phyloP scores from a whole-genome alignment of 2,113 vertebrate genomes.

The Gopherus evgoodei region DNA sequence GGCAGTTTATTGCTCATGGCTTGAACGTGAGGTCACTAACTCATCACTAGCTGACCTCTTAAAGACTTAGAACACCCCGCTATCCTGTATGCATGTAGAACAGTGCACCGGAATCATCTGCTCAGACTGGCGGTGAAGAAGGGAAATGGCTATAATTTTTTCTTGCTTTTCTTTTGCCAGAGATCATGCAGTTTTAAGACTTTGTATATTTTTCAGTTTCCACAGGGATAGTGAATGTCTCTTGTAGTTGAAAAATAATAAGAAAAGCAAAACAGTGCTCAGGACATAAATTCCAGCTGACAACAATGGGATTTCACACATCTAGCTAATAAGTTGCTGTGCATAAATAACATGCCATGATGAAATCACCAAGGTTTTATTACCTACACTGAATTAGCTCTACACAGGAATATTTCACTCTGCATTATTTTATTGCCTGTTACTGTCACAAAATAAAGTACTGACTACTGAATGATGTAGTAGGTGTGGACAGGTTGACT shows the following conservation, averaged over 20 bases:
- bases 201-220: conserved; percentile 8
- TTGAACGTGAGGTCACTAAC: conserved; percentile 46
- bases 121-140: conserved; percentile 13
- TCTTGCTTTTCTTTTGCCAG: conserved; percentile 28
- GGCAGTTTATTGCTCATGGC: conserved; percentile 48
- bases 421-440: conserved; percentile 73
- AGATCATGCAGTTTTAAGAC: conserved; percentile 23
- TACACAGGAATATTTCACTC: conserved; percentile 68
- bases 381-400: conserved; percentile 61
- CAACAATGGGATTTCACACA: conserved; percentile 43
- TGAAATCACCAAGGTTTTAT: conserved; percentile 70
- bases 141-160: neutral
- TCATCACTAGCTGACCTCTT: conserved; percentile 15
- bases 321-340: conserved; percentile 46
- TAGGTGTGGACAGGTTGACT: conserved; percentile 63
- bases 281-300: conserved; percentile 54
- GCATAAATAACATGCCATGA: conserved; percentile 51
- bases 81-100: neutral
- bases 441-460: conserved; percentile 73
- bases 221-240: neutral
- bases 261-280: conserved; percentile 21
- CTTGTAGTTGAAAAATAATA: conserved; percentile 26
- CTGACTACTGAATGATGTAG: conserved; percentile 56
- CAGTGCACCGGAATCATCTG: neutral
- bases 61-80: neutral